These are phyloP conservation scores for Stichopus chloronotus DNA, from an alignment of 35 echinoderm and acorn worm species.

Conservation along the genomic window DNA sequence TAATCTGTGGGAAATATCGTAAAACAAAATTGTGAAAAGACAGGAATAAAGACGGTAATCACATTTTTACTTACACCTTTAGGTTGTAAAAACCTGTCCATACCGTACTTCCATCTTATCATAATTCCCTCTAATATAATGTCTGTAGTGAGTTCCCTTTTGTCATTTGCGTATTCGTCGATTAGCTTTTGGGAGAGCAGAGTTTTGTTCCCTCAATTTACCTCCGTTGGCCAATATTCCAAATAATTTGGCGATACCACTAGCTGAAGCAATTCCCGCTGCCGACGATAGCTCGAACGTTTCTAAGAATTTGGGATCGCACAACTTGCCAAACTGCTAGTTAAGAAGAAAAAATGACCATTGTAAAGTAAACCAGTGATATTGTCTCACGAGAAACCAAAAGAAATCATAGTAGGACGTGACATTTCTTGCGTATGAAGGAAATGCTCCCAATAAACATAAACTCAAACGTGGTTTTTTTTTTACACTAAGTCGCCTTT, in stretches of 20 bases:
- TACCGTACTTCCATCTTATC: constrained; percentile 39
- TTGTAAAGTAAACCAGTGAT: neutral
- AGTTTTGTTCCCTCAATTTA: neutral
- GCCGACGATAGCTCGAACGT: constrained; percentile 67
- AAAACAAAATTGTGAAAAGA: too few relatives aligned
- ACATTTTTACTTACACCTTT: too few relatives aligned
- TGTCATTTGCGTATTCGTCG: constrained; percentile 23
- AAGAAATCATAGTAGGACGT: too few relatives aligned
- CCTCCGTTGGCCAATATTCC: constrained; percentile 74
- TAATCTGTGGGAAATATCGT: too few relatives aligned
- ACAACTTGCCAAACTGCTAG: neutral
- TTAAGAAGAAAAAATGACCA: neutral
- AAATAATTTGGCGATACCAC: constrained; percentile 73
- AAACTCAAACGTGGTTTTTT: too few relatives aligned
- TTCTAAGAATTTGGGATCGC: neutral
- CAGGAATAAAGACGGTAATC: too few relatives aligned
- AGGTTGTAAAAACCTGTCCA: neutral
- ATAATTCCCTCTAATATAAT: neutral
- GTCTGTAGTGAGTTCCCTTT: constrained; percentile 7
- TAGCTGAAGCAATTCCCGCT: constrained; percentile 74
- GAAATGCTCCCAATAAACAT: too few relatives aligned
- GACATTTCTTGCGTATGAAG: too few relatives aligned
- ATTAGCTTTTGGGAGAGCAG: constrained; percentile 5
- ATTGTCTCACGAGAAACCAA: neutral
- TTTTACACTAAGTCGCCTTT: too few relatives aligned